These are phyloP conservation scores for Sternotherus odoratus DNA, from an alignment of 2,797 vertebrate species.

Conservation along the genomic window DNA sequence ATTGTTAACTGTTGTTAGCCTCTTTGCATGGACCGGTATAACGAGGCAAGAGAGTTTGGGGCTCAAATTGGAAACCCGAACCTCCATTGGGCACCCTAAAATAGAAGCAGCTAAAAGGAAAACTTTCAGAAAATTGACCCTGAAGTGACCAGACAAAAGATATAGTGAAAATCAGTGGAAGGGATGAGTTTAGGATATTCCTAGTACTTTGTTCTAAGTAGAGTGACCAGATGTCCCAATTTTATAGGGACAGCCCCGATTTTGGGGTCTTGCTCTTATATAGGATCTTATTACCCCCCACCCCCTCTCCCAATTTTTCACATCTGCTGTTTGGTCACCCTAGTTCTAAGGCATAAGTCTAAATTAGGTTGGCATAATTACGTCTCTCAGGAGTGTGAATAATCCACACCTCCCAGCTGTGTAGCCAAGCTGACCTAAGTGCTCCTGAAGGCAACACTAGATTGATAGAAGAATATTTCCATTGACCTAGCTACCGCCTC, in stretches of 20 bases:
- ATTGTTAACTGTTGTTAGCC: neutral
- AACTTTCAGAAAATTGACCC: neutral
- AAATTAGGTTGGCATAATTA: neutral
- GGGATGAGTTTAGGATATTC: neutral
- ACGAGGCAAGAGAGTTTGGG: neutral
- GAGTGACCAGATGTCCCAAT: no score
- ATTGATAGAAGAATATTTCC: neutral
- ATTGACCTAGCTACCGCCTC: neutral
- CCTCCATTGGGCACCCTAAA: neutral
- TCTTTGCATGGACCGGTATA: slow-evolving; percentile 8
- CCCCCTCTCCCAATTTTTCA: no score
- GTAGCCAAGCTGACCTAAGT: neutral
- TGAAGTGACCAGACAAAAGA: neutral
- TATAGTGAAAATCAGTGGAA: neutral
- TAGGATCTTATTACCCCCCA: no score
- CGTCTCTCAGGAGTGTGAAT: neutral
- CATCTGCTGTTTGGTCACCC: no score
- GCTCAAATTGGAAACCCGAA: neutral
- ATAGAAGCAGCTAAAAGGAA: neutral
- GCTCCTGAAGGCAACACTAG: neutral
- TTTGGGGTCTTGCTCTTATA: no score
- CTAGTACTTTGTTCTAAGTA: neutral
- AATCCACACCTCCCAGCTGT: neutral
- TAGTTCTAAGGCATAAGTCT: neutral
- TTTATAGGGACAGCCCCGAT: no score